Evolutionary conservation across 1,140 invertebrate species (phyloP).

Genomic region (Megalopta genalis): DNA sequence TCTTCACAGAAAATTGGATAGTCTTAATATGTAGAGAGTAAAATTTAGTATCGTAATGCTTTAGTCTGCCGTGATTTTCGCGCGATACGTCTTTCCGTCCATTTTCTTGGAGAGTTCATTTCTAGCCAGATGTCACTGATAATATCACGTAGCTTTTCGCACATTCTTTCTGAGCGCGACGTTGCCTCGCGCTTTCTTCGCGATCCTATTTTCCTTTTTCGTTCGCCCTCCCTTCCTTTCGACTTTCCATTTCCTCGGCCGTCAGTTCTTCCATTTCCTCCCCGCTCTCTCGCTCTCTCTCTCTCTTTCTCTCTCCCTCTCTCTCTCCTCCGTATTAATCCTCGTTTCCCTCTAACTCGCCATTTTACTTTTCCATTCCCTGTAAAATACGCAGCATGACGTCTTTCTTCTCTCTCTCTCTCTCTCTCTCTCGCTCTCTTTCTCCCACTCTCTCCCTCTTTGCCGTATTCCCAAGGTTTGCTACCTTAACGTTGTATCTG

Average conservation of each 20-base stretch:
- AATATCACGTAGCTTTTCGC: constrained; percentile 27
- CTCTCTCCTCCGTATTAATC: constrained; percentile 14
- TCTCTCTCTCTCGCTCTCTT: neutral
- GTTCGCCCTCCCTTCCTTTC: neutral
- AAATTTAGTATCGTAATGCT: neutral
- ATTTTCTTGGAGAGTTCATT: neutral
- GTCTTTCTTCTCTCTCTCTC: neutral
- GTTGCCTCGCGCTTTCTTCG: constrained; percentile 4
- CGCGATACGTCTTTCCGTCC: neutral
- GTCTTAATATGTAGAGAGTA: neutral
- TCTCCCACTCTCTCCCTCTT: neutral
- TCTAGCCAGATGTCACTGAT: constrained; percentile 7
- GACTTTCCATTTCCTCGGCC: constrained; percentile 37
- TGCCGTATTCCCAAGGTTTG: constrained; percentile 13
- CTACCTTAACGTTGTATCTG: constrained; percentile 28
- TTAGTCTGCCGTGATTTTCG: neutral
- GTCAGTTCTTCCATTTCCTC: constrained; percentile 17
- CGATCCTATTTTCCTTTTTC: constrained; percentile 21
- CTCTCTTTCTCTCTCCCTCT: no score
- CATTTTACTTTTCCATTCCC: constrained; percentile 23
- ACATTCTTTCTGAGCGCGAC: constrained; percentile 8
- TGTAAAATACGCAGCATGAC: constrained; percentile 21
- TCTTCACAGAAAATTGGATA: no score
- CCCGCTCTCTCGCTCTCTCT: no score
- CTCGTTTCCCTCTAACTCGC: constrained; percentile 24